Evolutionary conservation across 2,113 vertebrate species (phyloP).

Genomic region (Uropsilus gracilis): DNA sequence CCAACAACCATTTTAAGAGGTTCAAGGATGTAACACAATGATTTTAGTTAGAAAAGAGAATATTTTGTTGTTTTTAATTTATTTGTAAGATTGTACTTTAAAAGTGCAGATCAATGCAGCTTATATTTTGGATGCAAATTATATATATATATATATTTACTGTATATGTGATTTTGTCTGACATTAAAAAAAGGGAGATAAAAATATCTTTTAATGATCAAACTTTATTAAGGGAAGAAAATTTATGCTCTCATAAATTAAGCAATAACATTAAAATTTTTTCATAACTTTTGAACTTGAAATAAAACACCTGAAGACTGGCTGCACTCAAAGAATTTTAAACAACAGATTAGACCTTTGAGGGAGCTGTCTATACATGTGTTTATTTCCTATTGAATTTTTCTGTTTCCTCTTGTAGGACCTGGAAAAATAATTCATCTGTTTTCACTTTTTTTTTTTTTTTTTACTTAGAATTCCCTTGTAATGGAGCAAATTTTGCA

Average conservation of each 20-base stretch:
- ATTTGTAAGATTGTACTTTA: not conserved
- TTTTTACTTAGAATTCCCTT: conserved; percentile 36
- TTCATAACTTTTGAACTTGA: conserved; percentile 57
- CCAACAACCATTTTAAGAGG: conserved; percentile 1
- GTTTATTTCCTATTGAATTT: conserved; percentile 34
- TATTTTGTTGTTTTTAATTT: not conserved
- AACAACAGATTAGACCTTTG: not conserved
- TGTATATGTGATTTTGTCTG: not conserved
- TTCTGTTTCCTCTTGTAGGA: not conserved
- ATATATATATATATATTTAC: not conserved
- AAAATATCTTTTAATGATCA: conserved; percentile 43
- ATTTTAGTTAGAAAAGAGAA: conserved; percentile 9
- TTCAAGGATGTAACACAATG: conserved; percentile 7
- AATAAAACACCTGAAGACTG: conserved; percentile 59
- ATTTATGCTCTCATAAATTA: conserved; percentile 8
- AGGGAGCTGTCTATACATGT: conserved; percentile 32
- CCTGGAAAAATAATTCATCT: conserved; percentile 32
- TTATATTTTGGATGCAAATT: conserved; percentile 57
- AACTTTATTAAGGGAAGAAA: conserved; percentile 31
- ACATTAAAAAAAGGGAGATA: not conserved
- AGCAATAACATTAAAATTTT: conserved; percentile 63
- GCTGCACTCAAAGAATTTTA: conserved; percentile 49
- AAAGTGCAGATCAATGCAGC: not conserved
- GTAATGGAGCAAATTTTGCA: conserved; percentile 45
- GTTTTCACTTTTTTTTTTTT: not conserved